Evolutionary conservation across 2,113 vertebrate species (phyloP), one percentile per base, ranked within the genome.

Genomic region (Athene cunicularia): DNA sequence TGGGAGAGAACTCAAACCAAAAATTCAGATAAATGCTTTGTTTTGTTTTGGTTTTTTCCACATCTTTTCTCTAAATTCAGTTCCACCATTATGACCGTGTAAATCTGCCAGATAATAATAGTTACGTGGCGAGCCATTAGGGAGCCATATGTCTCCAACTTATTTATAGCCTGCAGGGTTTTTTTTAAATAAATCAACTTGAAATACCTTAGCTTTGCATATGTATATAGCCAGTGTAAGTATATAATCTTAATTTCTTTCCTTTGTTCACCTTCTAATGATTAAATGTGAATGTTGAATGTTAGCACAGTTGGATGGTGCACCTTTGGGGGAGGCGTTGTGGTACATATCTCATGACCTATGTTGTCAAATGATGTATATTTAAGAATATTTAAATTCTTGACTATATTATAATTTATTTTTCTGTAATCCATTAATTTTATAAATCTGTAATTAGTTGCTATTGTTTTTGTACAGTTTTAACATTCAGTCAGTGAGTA

Each of bases 81-180:
- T 75, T 91, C 73, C 81, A 62, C 72, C 28, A 18, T 84, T 93
- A 81, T 2, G 14, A 45, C 60, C 47, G 28, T 60, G 84, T 89
- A 91, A 91, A 95, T 95, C 50, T 95, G 52, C 64, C 68, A 75
- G 60, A 35, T 84, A 74, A 37, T 87, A 86, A 92, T 86, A 91
- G 60, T 91, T 93, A 87, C 1, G 1, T 93, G 56, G 76, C 84
- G 43, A 94, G 68, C 86, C 75, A 74, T 95, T 97, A 90, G 45
- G 37, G 71, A 32, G 24, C 83, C 60, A 30, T 95, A 79, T 68
- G 18, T 81, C 85, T 74, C 56, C 56, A 71, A 37, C 56, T 81
- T 89, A 95, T 71, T 95, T 96, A 74, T 55, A 79, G 73, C 43
- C 64, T 84, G n/a, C 60, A 39, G 12, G 14, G 4, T 6, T 52